These are phyloP conservation scores for Steinernema feltiae DNA, from an alignment of 1,140 invertebrate genomes.

Conservation along the genomic window DNA sequence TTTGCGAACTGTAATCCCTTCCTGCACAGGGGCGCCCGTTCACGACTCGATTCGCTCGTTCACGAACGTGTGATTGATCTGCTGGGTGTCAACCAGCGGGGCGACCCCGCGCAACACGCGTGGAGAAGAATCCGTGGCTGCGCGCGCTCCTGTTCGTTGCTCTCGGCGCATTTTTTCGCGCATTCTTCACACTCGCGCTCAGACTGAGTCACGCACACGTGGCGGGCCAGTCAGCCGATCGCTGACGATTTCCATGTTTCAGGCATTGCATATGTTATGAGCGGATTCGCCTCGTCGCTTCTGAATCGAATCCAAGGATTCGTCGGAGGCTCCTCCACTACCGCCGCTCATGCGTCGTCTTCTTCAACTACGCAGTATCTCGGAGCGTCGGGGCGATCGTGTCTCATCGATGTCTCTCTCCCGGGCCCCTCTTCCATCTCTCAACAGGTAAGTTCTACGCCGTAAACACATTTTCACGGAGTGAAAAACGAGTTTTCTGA, in stretches of 20 bases:
- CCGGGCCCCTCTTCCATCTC: neutral
- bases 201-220: neutral
- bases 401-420: neutral
- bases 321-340: neutral
- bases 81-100: too few species aligned
- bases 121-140: too few species aligned
- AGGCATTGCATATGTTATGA: constrained; percentile 10
- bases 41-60: neutral
- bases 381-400: constrained; percentile 4
- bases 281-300: constrained; percentile 13
- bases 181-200: neutral
- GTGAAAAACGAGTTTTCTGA: too few species aligned
- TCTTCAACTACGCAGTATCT: neutral
- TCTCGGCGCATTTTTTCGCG: too few species aligned
- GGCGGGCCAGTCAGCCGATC: neutral
- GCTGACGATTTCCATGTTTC: neutral
- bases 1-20: neutral
- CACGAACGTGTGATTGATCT: neutral
- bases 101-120: too few species aligned
- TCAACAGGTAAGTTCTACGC: neutral
- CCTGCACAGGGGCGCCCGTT: neutral
- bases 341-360: neutral
- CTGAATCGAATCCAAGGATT: constrained; percentile 6
- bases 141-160: too few species aligned
- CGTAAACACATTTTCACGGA: too few species aligned